Base-by-base conservation (phyloP, 2,888 invertebrate genomes). In the Serripes groenlandicus region DNA sequence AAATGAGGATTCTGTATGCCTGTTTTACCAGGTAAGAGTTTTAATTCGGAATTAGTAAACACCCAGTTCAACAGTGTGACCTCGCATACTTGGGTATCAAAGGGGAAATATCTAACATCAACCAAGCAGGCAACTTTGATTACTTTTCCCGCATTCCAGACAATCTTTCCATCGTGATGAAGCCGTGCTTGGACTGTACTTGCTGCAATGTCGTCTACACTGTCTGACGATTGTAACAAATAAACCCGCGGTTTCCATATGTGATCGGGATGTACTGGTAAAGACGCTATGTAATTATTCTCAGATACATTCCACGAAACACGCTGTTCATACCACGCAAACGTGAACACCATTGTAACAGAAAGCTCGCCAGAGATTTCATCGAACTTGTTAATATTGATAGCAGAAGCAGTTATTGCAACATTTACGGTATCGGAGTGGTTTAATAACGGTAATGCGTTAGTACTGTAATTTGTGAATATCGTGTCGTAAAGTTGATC, bases 301-400 rank as follows among this genome's bases (percentile, higher is more conserved):
- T 71, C 42, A 11, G 56, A 11, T n/a, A 30, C n/a, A 30, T 56
- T 58, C 78, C 78, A 78, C 23, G 32, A 62, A 23, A 78, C 18
- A 1, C 70, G 54, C 0, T 35, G 32, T 5, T 78, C 78, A 9
- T 9, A n/a, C 78, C 78, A 78, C 30, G n/a, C 7, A 1, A 78
- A 52, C 7, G 18, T 42, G 42, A 73, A 72, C 1, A 35, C 18
- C 35, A 58, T 52, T n/a, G 62, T 32, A 1, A 78, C 15, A 3
- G 73, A 54, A 7, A 78, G 70, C 58, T 73, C 66, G 21, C 78
- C 73, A 1, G 78, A 73, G 21, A 73, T 58, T 34, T 78, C 72
- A 34, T 78, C 68, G 28, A 78, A 78, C 23, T 68, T 49, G 37
- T 72, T 78, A 18, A 78, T 58, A 3, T 54, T 64, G 23, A 60